phyloP scores from a whole-genome alignment of 2,888 invertebrate genomes.

The Falcaria lacertinaria region DNA sequence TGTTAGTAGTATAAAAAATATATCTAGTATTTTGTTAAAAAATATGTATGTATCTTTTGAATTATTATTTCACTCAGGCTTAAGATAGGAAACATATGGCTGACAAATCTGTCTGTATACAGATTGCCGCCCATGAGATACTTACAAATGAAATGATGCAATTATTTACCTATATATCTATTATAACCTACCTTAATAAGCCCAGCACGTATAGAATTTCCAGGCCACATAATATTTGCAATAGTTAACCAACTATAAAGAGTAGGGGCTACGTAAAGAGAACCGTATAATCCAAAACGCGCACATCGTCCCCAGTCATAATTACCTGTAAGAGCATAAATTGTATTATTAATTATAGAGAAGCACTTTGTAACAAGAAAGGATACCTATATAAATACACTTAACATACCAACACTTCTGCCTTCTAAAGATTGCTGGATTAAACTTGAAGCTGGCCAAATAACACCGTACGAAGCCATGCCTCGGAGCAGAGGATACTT shows the following conservation, averaged over 20 bases:
- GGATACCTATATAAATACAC: too few relatives aligned
- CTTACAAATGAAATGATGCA: too few relatives aligned
- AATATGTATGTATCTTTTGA: too few relatives aligned
- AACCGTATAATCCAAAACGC: constrained; percentile 89
- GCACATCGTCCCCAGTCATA: constrained; percentile 85
- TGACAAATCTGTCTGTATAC: too few relatives aligned
- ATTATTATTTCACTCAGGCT: too few relatives aligned
- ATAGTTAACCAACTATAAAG: constrained; percentile 89
- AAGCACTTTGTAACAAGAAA: too few relatives aligned
- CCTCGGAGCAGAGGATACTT: constrained; percentile 77
- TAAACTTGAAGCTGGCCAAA: constrained; percentile 87
- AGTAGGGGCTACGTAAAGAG: constrained; percentile 89
- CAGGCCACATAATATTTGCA: constrained; percentile 88
- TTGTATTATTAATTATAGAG: not conserved
- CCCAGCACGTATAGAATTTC: constrained; percentile 83
- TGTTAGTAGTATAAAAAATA: too few relatives aligned
- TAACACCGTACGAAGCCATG: constrained; percentile 84
- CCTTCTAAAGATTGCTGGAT: constrained; percentile 86
- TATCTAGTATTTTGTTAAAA: too few relatives aligned
- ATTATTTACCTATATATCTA: too few relatives aligned
- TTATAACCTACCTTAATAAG: constrained; percentile 88
- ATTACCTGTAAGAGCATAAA: constrained; percentile 55
- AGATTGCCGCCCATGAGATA: too few relatives aligned
- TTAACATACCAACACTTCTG: constrained; percentile 80
- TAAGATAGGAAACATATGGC: too few relatives aligned